phyloP scores from a whole-genome alignment of 2,888 invertebrate genomes.

The Epirrhoe alternata region DNA sequence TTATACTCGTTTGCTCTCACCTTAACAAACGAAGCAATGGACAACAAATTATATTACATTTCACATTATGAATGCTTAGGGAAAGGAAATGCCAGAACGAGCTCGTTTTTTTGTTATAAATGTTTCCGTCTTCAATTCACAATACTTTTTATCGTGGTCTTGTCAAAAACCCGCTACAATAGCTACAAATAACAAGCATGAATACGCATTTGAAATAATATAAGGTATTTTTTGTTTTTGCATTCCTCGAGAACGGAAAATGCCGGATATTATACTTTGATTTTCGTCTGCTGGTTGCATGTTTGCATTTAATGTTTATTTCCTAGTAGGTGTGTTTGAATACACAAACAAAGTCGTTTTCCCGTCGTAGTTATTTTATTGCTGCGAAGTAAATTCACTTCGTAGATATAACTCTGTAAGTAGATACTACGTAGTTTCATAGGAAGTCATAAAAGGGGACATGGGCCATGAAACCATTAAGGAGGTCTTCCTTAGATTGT shows the following conservation, averaged over 20 bases:
- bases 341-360: neutral
- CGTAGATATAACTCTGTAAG: no score
- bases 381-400: no score
- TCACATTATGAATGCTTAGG: neutral
- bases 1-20: no score
- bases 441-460: no score
- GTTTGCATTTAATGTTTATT: neutral
- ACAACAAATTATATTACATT: constrained; percentile 18
- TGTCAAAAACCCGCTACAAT: neutral
- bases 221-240: neutral
- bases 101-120: neutral
- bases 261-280: neutral
- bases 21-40: neutral
- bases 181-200: neutral
- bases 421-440: no score
- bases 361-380: no score
- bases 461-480: no score
- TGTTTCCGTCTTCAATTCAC: neutral
- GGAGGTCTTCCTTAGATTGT: no score
- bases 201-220: neutral
- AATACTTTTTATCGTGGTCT: neutral
- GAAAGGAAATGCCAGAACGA: neutral
- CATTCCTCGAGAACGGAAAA: neutral
- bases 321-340: neutral
- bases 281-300: neutral